Evolutionary conservation across 2,797 vertebrate species (phyloP).

Genomic region (Morus bassanus): DNA sequence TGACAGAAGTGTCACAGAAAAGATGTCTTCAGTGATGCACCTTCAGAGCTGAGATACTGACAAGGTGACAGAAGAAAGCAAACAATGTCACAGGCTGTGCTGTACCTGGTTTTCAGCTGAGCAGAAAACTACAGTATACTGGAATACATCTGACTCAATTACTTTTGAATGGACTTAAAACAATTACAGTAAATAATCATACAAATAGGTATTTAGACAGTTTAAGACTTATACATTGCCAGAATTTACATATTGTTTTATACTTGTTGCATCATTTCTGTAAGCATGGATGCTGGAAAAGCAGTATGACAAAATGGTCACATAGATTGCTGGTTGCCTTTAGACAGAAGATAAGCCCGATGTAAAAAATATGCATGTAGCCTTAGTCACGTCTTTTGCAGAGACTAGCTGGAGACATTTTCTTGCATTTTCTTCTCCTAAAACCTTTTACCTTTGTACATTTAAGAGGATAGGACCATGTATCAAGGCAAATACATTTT

Average conservation of each 20-base stretch:
- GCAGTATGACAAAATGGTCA: neutral
- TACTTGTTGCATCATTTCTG: neutral
- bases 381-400: neutral
- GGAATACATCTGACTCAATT: neutral
- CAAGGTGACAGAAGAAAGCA: neutral
- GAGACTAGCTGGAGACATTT: neutral
- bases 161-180: neutral
- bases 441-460: neutral
- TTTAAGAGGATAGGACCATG: neutral
- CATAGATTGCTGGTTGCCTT: neutral
- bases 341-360: neutral
- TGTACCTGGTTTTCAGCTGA: neutral
- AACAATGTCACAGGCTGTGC: neutral
- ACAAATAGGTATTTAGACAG: neutral
- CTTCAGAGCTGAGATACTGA: neutral
- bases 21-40: neutral
- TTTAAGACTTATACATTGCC: neutral
- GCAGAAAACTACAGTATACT: neutral
- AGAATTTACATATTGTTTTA: neutral
- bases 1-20: neutral
- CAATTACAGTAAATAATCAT: neutral
- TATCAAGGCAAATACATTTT: neutral
- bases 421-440: neutral
- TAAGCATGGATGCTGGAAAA: neutral
- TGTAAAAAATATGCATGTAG: neutral